Conservation (phyloP, 2,113 vertebrate genomes). For the Eudyptes chrysolophus region DNA sequence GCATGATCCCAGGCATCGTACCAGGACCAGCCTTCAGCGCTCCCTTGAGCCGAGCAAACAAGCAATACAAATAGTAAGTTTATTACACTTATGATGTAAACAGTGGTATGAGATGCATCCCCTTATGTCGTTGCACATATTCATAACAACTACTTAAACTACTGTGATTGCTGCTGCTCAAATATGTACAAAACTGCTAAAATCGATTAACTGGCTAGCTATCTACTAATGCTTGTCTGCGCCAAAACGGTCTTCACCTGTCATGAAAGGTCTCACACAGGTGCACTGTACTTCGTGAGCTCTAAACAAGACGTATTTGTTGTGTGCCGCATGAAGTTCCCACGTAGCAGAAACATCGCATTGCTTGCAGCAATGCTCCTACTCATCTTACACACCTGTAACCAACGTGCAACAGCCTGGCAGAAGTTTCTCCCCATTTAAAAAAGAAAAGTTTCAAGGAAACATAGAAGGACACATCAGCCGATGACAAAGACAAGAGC, state of each 20-base stretch:
- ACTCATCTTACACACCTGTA: background rate
- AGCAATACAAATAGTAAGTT: background rate
- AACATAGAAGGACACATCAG: background rate
- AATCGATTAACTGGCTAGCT: background rate
- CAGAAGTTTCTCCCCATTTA: background rate
- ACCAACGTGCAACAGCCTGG: background rate
- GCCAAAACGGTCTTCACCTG: background rate
- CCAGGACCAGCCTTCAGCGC: background rate
- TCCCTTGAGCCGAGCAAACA: background rate
- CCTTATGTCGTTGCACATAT: background rate
- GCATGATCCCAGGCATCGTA: background rate
- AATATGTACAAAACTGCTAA: background rate
- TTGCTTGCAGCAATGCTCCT: background rate
- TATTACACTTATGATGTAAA: background rate
- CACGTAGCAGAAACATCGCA: background rate
- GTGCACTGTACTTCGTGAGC: rapidly evolving
- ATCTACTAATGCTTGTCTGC: background rate
- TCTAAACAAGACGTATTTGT: too few species aligned
- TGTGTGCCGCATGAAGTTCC: background rate
- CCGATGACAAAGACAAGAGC: background rate
- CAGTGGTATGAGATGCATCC: background rate
- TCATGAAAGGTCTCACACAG: background rate
- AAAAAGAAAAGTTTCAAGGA: background rate
- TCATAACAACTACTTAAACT: background rate
- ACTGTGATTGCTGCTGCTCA: background rate